phyloP scores from a whole-genome alignment of 2,113 vertebrate genomes.

The Siphamia tubifer region DNA sequence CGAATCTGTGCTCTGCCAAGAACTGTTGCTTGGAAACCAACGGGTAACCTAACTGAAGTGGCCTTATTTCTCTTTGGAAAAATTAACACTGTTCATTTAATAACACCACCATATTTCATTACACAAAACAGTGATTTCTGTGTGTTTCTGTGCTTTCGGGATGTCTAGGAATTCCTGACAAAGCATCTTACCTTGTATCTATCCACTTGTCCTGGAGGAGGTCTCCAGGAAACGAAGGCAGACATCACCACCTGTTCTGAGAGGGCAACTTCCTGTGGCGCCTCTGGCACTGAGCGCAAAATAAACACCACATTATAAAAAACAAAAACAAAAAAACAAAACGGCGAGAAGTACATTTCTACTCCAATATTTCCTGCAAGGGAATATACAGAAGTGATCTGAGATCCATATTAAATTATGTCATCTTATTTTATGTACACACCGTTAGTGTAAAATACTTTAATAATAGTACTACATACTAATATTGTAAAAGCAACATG shows the following conservation, averaged over 20 bases:
- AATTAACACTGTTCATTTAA: background rate
- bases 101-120: no score
- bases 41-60: slow-evolving; percentile 56
- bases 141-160: no score
- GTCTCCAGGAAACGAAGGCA: slow-evolving; percentile 84
- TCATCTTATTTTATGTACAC: background rate
- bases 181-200: slow-evolving; percentile 82
- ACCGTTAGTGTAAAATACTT: background rate
- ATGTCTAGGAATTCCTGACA: no score
- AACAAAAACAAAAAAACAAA: no score
- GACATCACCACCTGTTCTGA: slow-evolving; percentile 78
- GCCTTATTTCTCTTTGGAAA: slow-evolving; percentile 64
- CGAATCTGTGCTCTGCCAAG: slow-evolving; percentile 79
- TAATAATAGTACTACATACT: no score
- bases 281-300: slow-evolving; percentile 80
- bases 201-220: slow-evolving; percentile 78
- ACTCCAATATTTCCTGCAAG: no score
- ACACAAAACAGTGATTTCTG: no score
- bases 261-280: slow-evolving; percentile 79
- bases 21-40: slow-evolving; percentile 81
- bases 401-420: background rate
- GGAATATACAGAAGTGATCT: background rate
- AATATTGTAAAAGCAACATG: background rate
- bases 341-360: background rate
- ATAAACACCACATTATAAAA: background rate